Evolutionary conservation across 2,113 vertebrate genomes (phyloP).

Genomic region (Takifugu bimaculatus): DNA sequence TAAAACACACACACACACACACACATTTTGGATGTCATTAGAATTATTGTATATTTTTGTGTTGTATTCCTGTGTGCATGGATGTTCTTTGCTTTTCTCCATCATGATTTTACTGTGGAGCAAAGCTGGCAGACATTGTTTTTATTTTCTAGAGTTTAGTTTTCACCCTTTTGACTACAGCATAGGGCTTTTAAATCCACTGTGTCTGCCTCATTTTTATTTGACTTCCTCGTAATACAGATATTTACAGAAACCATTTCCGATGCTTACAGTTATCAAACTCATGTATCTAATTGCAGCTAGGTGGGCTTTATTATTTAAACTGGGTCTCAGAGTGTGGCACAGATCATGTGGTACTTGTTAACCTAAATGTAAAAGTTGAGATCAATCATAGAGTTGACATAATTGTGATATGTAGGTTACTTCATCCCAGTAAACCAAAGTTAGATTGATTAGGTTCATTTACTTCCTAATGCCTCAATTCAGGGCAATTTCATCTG

Average conservation of each 20-base stretch:
- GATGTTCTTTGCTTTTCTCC: neutral
- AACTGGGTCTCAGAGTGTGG: constrained; percentile 12
- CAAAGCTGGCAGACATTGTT: constrained; percentile 1
- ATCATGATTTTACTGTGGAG: constrained; percentile 23
- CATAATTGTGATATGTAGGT: constrained; percentile 3
- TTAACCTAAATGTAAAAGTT: constrained; percentile 8
- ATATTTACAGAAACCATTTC: neutral
- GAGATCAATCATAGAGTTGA: neutral
- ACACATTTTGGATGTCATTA: neutral
- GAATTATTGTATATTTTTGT: constrained; percentile 1
- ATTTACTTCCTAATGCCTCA: constrained; percentile 3
- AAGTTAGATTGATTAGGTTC: constrained; percentile 5
- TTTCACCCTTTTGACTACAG: constrained; percentile 5
- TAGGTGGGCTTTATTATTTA: constrained; percentile 13
- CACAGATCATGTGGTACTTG: constrained; percentile 29
- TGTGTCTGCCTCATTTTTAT: neutral
- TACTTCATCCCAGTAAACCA: constrained; percentile 19
- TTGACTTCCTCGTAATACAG: too few relatives aligned
- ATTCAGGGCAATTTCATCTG: neutral
- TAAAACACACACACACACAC: neutral
- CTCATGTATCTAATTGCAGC: constrained; percentile 11
- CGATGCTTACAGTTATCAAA: neutral
- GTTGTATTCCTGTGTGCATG: constrained; percentile 13
- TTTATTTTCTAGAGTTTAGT: neutral
- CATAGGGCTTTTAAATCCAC: constrained; percentile 3